phyloP scores from a whole-genome alignment of 2,797 vertebrate genomes.

The Tapirus indicus region DNA sequence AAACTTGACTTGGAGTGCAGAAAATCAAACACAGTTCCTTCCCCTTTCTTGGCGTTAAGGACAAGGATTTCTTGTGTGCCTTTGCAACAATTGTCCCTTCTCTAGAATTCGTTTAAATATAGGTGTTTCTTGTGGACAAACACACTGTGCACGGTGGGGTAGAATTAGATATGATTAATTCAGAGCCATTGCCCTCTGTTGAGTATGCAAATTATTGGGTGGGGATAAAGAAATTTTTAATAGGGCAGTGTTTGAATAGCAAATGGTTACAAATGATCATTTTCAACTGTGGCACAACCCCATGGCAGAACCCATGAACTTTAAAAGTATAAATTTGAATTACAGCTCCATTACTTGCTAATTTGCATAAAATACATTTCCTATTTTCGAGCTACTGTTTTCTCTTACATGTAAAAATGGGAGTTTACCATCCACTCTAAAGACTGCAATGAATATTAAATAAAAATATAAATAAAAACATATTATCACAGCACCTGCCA shows the following conservation, averaged over 20 bases:
- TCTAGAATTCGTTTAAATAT: background rate
- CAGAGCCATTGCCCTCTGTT: background rate
- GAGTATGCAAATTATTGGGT: background rate
- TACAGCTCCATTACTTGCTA: background rate
- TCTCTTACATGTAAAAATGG: background rate
- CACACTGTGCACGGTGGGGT: background rate
- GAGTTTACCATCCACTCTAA: background rate
- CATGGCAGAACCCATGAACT: background rate
- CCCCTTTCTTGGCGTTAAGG: background rate
- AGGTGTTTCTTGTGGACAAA: background rate
- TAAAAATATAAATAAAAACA: background rate
- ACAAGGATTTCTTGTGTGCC: background rate
- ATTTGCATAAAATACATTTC: background rate
- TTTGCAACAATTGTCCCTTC: background rate
- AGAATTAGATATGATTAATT: background rate
- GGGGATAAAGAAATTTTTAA: background rate
- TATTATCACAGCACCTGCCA: background rate
- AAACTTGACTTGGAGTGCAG: background rate
- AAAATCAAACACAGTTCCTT: background rate
- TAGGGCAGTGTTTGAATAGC: background rate
- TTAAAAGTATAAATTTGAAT: slow-evolving; percentile 11
- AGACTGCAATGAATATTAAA: background rate
- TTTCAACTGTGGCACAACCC: background rate
- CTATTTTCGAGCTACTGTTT: background rate
- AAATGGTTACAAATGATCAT: background rate